Evolutionary conservation across 2,888 invertebrate species (phyloP), one percentile per base, ranked within the genome.

Genomic region (Steinernema carpocapsae): DNA sequence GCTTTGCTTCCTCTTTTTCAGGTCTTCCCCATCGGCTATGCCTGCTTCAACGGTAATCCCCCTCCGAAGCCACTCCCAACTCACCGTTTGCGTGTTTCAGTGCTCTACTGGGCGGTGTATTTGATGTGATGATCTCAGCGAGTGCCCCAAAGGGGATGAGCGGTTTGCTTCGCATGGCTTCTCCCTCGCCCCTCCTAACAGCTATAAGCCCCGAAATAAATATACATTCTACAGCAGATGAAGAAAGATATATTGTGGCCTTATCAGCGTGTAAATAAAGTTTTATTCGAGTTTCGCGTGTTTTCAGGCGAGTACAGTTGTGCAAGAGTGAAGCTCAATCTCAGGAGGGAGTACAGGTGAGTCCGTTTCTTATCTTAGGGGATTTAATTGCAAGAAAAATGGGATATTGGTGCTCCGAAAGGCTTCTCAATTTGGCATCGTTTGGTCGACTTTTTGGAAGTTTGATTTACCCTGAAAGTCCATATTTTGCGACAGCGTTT

Each of bases 101-200:
- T 86, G 76, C 80, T 86, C 76, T 86, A 86, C 78, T 86, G 86
- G 86, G 83, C 84, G 72, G 85, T 86, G 75, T 86, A 85, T 76
- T 80, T 85, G 72, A 77, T 85, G 84, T 86, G 80, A 85, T 26
- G 95, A 96, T 89, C 75, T 45, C 32, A 17, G 26, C 26, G 56
- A 22, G 56, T 56, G 26, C 56, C 56, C 56, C 56, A 7, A 7
- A 22, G 56, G 56, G 56, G 56, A 56, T 56, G 56, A 6, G 24
- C 14, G 26, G 56, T 56, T 14, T 56, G 56, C 56, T 56, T 56
- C 56, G 56, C 56, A 56, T 56, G 56, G 56, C 56, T 56, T 56
- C 70, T 10, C 19, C 74, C 22, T n/a, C 24, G n/a, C 32, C 32
- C 4, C n/a, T 17, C 37, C 24, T 42, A 43, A 43, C 26, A 43